Evolutionary conservation across 2,113 vertebrate species (phyloP).

Genomic region (Emydura subglobosa): DNA sequence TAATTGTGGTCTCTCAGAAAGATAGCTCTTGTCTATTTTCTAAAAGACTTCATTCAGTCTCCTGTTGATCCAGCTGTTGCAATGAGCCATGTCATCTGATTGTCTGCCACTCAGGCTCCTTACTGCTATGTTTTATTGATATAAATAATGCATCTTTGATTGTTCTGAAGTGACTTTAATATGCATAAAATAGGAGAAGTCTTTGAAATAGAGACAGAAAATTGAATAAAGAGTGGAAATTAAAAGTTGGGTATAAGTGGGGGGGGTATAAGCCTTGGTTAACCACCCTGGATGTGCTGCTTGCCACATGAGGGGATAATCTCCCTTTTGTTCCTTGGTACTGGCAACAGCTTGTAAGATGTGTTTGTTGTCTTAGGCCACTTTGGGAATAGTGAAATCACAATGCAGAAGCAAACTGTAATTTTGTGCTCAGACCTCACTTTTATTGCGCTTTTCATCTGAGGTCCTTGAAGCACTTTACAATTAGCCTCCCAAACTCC

Average conservation of each 20-base stretch:
- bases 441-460: not conserved
- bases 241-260: not conserved
- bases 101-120: constrained; percentile 70
- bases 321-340: not conserved
- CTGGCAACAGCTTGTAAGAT: not conserved
- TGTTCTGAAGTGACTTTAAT: constrained; percentile 26
- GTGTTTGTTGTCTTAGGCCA: not conserved
- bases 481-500: not conserved
- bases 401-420: not conserved
- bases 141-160: constrained; percentile 49
- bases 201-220: constrained; percentile 2
- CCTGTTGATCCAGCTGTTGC: constrained; percentile 60
- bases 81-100: constrained; percentile 46
- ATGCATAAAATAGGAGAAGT: constrained; percentile 57
- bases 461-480: not conserved
- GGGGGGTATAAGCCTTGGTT: not conserved
- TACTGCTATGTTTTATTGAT: constrained; percentile 48
- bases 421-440: not conserved
- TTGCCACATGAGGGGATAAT: not conserved
- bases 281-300: not conserved
- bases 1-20: constrained; percentile 60
- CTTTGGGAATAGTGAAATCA: not conserved
- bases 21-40: constrained; percentile 41
- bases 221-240: not conserved
- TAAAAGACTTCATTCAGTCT: constrained; percentile 66